Evolutionary conservation across 2,888 invertebrate species (phyloP).

Genomic region (Monopis laevigella): DNA sequence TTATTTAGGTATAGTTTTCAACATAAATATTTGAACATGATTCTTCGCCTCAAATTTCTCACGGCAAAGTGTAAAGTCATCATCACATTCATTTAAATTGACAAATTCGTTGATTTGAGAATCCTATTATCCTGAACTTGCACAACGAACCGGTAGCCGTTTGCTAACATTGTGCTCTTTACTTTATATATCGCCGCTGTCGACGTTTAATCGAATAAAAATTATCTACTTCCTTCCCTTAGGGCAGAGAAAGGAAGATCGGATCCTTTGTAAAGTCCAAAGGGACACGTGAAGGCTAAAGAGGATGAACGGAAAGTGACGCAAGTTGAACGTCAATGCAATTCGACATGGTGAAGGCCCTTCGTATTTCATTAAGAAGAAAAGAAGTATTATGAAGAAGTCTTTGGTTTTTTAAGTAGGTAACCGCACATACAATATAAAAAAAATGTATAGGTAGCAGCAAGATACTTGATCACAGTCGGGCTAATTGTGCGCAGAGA

Average conservation of each 20-base stretch:
- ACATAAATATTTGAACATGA: too few species aligned
- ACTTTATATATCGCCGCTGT: slow-evolving; percentile 6
- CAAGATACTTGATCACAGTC: background rate
- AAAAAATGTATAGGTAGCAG: too few species aligned
- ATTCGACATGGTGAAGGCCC: background rate
- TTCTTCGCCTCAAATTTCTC: background rate
- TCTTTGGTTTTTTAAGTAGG: too few species aligned
- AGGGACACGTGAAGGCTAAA: background rate
- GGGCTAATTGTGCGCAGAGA: background rate
- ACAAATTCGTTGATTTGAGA: background rate
- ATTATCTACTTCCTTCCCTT: slow-evolving; percentile 25
- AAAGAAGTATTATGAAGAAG: background rate
- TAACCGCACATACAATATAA: too few species aligned
- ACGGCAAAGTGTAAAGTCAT: slow-evolving; percentile 5
- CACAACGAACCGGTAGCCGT: background rate
- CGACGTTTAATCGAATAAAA: slow-evolving; percentile 39
- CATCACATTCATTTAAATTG: background rate
- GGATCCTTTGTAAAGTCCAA: background rate
- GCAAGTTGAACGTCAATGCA: background rate
- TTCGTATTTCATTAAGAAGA: background rate
- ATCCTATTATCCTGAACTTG: background rate
- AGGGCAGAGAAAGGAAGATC: background rate
- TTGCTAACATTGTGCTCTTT: background rate
- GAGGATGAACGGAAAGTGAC: background rate
- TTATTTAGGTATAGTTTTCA: too few species aligned